Evolutionary conservation across 2,113 vertebrate species (phyloP).

Genomic region (Campylomormyrus tamandua): DNA sequence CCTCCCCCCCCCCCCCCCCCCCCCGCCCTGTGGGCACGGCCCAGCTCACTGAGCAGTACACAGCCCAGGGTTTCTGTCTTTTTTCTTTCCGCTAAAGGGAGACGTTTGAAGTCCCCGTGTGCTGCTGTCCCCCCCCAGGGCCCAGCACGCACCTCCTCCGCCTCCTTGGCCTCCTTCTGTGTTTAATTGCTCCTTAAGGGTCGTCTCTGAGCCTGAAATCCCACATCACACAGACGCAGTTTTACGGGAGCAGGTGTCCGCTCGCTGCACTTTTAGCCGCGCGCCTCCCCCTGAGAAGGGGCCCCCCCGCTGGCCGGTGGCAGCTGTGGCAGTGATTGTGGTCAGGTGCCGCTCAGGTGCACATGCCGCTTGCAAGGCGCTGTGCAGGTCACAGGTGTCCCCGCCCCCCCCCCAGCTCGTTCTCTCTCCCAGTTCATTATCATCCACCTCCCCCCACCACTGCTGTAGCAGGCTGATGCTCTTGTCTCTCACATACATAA

Average conservation of each 20-base stretch:
- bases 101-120: not conserved
- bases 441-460: not conserved
- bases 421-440: not conserved
- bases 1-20: not conserved
- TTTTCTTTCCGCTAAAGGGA: not conserved
- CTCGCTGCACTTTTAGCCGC: constrained; percentile 22
- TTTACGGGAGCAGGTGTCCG: constrained; percentile 54
- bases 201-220: constrained; percentile 45
- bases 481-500: not conserved
- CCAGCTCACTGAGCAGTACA: constrained; percentile 49
- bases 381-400: constrained; percentile 56
- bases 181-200: constrained; percentile 48
- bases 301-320: constrained; percentile 21
- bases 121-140: constrained; percentile 6
- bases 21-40: constrained; percentile 49
- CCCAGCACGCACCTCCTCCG: constrained; percentile 13
- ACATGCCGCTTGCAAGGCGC: constrained; percentile 43
- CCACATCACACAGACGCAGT: constrained; percentile 36
- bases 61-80: constrained; percentile 44
- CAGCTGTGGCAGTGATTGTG: constrained; percentile 38
- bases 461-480: not conserved
- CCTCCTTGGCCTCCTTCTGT: constrained; percentile 14
- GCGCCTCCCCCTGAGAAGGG: not conserved
- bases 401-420: constrained; percentile 12
- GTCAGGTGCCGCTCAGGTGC: constrained; percentile 73